A percentile compares a stretch with the other conserved stretches of the same genome.
phyloP scores from a whole-genome alignment of 2,113 vertebrate genomes.

The Riparia riparia region DNA sequence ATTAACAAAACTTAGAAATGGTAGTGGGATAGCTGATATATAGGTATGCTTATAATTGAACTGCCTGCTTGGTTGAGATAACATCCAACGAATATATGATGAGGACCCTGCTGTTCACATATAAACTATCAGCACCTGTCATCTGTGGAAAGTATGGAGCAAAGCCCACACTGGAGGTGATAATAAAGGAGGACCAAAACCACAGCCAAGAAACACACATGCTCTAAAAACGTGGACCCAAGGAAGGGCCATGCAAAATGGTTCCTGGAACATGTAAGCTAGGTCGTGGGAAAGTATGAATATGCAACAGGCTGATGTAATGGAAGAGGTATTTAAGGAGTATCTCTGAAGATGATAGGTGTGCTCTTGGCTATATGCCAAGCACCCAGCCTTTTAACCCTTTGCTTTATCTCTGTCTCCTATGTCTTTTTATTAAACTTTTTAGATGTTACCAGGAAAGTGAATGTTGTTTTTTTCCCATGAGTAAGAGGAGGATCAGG shows the following conservation, averaged over 20 bases:
- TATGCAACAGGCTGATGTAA: not conserved
- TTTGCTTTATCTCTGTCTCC: not conserved
- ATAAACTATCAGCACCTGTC: not conserved
- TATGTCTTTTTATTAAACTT: not conserved
- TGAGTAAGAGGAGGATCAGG: not conserved
- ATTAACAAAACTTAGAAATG: not conserved
- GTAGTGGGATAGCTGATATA: not conserved
- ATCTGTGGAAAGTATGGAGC: not conserved
- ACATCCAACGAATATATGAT: not conserved
- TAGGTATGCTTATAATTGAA: not conserved
- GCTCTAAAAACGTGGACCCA: not conserved
- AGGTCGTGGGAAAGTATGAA: not conserved
- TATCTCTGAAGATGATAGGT: not conserved
- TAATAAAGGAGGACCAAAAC: not conserved
- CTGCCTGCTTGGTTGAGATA: not conserved
- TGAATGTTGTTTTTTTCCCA: not conserved
- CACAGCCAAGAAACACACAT: not conserved
- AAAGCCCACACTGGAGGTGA: not conserved
- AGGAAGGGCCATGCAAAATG: not conserved
- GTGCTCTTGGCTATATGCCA: not conserved
- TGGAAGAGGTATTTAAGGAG: not conserved
- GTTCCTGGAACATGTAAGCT: not conserved
- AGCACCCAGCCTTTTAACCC: not conserved
- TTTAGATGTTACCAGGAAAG: not conserved
- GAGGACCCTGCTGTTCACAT: not conserved